Evolutionary conservation across 2,797 vertebrate genomes (phyloP), one percentile per base, ranked within the genome.

Genomic region (Spinus olivaceus): DNA sequence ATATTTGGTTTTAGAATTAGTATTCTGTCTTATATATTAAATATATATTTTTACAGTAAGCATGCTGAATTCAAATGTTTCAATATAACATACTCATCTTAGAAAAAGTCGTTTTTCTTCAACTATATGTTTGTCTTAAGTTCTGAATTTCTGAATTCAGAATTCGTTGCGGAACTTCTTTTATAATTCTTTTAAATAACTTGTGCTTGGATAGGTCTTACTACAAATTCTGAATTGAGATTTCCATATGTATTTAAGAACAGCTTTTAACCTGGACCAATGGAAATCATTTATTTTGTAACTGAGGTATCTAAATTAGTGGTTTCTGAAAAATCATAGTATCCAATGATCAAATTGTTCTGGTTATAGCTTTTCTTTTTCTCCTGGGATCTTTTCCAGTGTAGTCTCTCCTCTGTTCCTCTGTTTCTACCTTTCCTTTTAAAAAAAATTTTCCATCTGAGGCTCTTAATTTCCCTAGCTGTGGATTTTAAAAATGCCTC

Each of bases 101-200:
- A 8, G 13, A 76, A 86, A 89, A 89, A 79, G 35, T 35, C 0
- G 2, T 1, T 49, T 44, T 81, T 64, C 20, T 70, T 86, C 27
- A 69, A 12, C 5, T 82, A 0, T 35, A 5, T 10, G 4, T 54
- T 66, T n/a, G 0, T 60, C 22, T 64, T 28, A 16, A 32, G 28
- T 66, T 86, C 23, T 59, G 41, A 81, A 65, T n/a, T n/a, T n/a
- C n/a, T n/a, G n/a, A n/a, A n/a, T n/a, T n/a, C n/a, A n/a, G n/a
- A n/a, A n/a, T 78, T 13, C 15, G 32, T 86, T 84, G 27, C 37
- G 90, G 49, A 73, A 67, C 14, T 67, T 61, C 53, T 51, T 90
- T 39, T 19, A 3, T 72, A 73, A 44, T 8, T 60, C 3, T 44
- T 63, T 56, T 76, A 50, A 49, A 37, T 30, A 56, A 10, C 24